These are phyloP conservation scores for Proterorhinus semilunaris DNA, from an alignment of 2,113 vertebrate genomes.

Conservation along the genomic window DNA sequence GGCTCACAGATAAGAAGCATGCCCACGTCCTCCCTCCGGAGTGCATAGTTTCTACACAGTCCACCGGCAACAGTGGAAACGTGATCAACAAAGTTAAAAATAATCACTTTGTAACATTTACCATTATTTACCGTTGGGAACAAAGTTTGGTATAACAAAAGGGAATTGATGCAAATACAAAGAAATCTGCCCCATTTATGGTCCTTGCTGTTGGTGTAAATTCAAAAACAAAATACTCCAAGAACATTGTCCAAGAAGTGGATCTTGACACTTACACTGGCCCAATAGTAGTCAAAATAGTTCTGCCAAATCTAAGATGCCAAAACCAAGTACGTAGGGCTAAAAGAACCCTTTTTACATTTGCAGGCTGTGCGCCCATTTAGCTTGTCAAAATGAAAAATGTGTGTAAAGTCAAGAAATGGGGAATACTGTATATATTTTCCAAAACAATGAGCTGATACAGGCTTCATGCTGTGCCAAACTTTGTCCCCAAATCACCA, in stretches of 20 bases:
- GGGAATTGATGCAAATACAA: slow-evolving; percentile 23
- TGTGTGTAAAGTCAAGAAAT: too few species aligned
- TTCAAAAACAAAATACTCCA: not conserved
- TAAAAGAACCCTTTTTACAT: too few species aligned
- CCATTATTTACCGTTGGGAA: slow-evolving; percentile 23
- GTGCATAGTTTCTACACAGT: slow-evolving; percentile 81
- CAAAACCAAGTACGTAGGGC: too few species aligned
- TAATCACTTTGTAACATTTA: slow-evolving; percentile 26
- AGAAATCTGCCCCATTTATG: not conserved
- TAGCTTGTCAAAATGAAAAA: too few species aligned
- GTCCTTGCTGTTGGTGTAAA: not conserved
- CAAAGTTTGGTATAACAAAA: slow-evolving; percentile 28
- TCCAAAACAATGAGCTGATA: not conserved
- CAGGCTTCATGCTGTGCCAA: slow-evolving; percentile 25
- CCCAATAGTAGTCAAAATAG: too few species aligned
- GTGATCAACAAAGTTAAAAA: slow-evolving; percentile 42
- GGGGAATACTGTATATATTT: not conserved
- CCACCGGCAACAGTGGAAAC: slow-evolving; percentile 55
- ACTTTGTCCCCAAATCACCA: slow-evolving; percentile 20
- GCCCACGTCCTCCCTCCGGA: slow-evolving; percentile 71
- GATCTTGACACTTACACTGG: too few species aligned
- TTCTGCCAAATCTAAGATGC: too few species aligned
- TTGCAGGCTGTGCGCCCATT: too few species aligned
- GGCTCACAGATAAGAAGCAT: slow-evolving; percentile 72
- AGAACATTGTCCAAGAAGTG: too few species aligned